Base-by-base conservation (phyloP, 2,113 vertebrate genomes). In the Porphyrio hochstetteri region DNA sequence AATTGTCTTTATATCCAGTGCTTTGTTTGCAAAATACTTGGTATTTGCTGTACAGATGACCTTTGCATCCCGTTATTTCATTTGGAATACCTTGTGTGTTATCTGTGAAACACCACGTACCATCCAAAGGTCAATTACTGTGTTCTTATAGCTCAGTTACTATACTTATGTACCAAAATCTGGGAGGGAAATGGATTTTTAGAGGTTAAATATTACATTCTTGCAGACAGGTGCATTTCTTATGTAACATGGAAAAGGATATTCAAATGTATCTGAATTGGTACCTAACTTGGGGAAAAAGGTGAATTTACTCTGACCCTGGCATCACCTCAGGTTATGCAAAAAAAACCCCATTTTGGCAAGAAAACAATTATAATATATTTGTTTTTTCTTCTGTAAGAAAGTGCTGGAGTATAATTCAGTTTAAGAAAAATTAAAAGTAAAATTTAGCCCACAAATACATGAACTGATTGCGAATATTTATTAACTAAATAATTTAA, bases 401-500 rank as follows among this genome's bases (percentile, higher is more conserved):
- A 94, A 88, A 93, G 71, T 23, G n/a, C 23, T 71, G 53, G 55
- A 60, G 77, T 93, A 77, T 44, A 93, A 89, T 60, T 91, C 68
- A 61, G 79, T 76, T 65, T 56, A 84, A 88, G 48, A 72, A 93
- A 98, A 97, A 95, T 93, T 83, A 96, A 97, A 97, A 97, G 88
- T 89, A 97, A 97, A 95, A 85, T 72, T 92, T 86, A 96, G 96
- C 96, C 93, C 89, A 94, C 93, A 98, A 97, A 98, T 96, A 97
- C 64, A 87, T 96, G 97, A 97, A 97, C 93, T 93, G 97, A 97
- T 97, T 97, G 97, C 1, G 97, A 98, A 96, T 98, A 98, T 98
- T 98, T 98, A 98, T 98, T 98, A 98, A 97, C 98, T 98, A 98
- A 98, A 98, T 98, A 98, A 98, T 98, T 98, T 98, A 98, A 98